Evolutionary conservation across 2,113 vertebrate genomes (phyloP), one percentile per base, ranked within the genome.

Genomic region (Otocyon megalotis): DNA sequence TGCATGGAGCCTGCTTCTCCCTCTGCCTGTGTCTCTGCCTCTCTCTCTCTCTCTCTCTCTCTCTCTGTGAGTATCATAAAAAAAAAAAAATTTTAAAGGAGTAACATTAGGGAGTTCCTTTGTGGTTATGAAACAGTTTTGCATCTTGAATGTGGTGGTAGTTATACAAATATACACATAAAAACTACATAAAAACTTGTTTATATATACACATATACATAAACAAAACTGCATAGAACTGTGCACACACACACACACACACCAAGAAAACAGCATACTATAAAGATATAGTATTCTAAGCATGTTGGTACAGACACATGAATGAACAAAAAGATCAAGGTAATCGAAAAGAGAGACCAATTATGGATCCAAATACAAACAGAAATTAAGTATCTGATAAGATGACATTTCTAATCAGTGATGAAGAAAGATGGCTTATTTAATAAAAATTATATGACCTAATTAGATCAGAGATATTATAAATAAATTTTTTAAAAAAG

Each of bases 401-500:
- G 26, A 87, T 63, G 65, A 74, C 58, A 58, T 72, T 86, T 96
- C 48, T 72, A 87, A 63, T 90, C 43, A 81, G 56, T 72, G 35
- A 43, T 81, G 32, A 86, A 86, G 22, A 80, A 96, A 85, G 50
- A 35, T 72, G 28, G 63, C 35, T 88, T 67, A 82, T 69, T 87
- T 83, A 94, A 94, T 81, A 94, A 86, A 94, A 58, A 74, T n/a
- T 85, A 2, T 93, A 14, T 89, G 60, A 58, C 13, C 35, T 28
- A 94, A 94, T 87, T 62, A 94, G 32, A 88, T 87, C 76, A 92
- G 82, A 82, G 4, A 74, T 67, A 87, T 60, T 37, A 20, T 77
- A 72, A 54, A 8, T 43, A 32, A 62, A 76, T 43, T 43, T 43
- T 43, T 7, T 7, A 35, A 72, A 85, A 71, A 32, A n/a, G 19